These are phyloP conservation scores for Eolophus roseicapilla DNA, from an alignment of 2,113 vertebrate species.

Conservation along the genomic window DNA sequence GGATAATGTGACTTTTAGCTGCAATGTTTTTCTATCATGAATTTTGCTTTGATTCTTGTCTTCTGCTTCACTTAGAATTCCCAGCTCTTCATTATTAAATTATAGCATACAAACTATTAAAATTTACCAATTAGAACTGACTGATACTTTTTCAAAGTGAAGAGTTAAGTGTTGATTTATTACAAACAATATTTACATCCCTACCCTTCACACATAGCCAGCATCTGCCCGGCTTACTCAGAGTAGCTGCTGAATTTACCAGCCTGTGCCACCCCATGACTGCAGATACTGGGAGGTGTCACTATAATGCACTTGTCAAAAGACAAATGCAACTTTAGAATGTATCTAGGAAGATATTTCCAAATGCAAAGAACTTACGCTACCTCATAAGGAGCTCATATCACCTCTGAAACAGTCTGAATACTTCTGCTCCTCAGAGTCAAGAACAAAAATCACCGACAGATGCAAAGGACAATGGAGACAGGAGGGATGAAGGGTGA, in stretches of 20 bases:
- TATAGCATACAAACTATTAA: slow-evolving; percentile 48
- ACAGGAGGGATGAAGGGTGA: background rate
- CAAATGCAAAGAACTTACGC: background rate
- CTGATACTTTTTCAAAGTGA: slow-evolving; percentile 29
- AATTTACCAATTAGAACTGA: slow-evolving; percentile 43
- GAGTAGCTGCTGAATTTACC: background rate
- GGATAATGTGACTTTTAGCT: background rate
- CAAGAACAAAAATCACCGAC: accelerated
- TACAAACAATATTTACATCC: background rate
- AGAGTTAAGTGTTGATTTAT: background rate
- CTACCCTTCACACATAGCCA: background rate
- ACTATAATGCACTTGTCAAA: background rate
- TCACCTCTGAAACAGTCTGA: background rate
- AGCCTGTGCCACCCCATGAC: background rate
- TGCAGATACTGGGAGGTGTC: background rate
- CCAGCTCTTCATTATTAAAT: slow-evolving; percentile 45
- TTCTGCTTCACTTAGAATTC: slow-evolving; percentile 53
- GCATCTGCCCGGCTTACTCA: background rate
- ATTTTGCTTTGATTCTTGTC: slow-evolving; percentile 48
- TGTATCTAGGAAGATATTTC: background rate
- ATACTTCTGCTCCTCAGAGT: background rate
- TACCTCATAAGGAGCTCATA: background rate
- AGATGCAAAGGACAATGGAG: background rate
- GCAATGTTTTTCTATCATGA: background rate
- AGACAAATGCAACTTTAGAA: background rate